Conservation (phyloP, 1,140 invertebrate species). For the Pseudomyrmex cubaensis region DNA sequence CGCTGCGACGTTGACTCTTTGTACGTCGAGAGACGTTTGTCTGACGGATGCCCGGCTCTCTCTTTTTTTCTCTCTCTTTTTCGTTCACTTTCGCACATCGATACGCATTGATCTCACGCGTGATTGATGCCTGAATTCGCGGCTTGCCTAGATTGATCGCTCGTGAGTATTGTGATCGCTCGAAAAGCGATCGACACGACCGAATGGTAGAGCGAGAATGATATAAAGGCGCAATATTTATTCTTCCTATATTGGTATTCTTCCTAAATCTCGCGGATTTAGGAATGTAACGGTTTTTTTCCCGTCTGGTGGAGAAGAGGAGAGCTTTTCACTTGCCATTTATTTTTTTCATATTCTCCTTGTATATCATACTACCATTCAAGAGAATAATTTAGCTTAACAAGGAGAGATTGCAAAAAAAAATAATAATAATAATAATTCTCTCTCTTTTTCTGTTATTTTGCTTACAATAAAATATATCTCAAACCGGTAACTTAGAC, state of each 20-base stretch:
- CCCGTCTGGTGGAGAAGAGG: neutral
- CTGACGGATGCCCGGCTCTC: slow-evolving; percentile 1
- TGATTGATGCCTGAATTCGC: slow-evolving; percentile 36
- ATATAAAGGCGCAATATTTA: slow-evolving; percentile 32
- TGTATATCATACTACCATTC: neutral
- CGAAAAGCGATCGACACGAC: neutral
- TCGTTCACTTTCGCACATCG: neutral
- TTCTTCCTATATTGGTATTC: neutral
- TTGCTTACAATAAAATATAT: no score
- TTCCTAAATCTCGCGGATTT: neutral
- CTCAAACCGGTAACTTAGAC: no score
- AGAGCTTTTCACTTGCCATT: neutral
- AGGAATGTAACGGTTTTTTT: neutral
- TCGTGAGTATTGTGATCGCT: slow-evolving; percentile 37
- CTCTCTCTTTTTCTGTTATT: no score
- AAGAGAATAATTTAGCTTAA: neutral
- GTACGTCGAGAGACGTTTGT: slow-evolving; percentile 2
- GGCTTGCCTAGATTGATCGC: slow-evolving; percentile 31
- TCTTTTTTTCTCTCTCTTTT: no score
- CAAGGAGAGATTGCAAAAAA: neutral
- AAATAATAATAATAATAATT: neutral
- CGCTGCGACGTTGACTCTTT: neutral
- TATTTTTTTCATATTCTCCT: neutral
- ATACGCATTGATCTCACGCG: slow-evolving; percentile 29
- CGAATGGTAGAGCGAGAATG: slow-evolving; percentile 16